These are phyloP conservation scores for Muscidifurax raptorellus DNA, from an alignment of 1,140 invertebrate species.

Conservation along the genomic window DNA sequence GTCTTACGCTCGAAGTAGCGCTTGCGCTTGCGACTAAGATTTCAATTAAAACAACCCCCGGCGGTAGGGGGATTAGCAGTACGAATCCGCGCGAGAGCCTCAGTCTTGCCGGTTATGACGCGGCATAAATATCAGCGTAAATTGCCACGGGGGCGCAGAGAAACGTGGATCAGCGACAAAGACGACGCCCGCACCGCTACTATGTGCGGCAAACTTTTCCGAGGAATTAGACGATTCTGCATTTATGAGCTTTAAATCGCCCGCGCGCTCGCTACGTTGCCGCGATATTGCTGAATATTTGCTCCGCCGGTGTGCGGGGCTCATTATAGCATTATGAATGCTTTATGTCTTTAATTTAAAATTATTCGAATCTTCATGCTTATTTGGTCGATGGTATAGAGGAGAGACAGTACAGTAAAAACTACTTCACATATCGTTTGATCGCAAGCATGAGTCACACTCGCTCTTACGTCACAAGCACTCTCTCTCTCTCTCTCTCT, in stretches of 20 bases:
- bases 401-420: no score
- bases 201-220: constrained; percentile 61
- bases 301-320: background rate
- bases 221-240: constrained; percentile 71
- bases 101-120: constrained; percentile 70
- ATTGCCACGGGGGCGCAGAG: constrained; percentile 65
- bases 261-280: constrained; percentile 50
- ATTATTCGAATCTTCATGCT: no score
- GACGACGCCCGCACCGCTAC: constrained; percentile 12
- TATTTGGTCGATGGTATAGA: no score
- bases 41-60: constrained; percentile 77
- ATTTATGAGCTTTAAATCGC: constrained; percentile 73
- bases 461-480: no score
- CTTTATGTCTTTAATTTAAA: constrained; percentile 17
- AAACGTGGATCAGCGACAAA: constrained; percentile 60
- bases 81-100: constrained; percentile 71
- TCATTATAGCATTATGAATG: background rate
- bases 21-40: constrained; percentile 69
- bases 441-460: no score
- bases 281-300: constrained; percentile 14
- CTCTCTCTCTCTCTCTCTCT: no score
- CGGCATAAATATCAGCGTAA: constrained; percentile 77
- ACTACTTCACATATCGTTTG: no score
- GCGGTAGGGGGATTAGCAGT: constrained; percentile 70
- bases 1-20: constrained; percentile 42